phyloP scores from a whole-genome alignment of 2,797 vertebrate genomes.

The Cyclura pinguis region DNA sequence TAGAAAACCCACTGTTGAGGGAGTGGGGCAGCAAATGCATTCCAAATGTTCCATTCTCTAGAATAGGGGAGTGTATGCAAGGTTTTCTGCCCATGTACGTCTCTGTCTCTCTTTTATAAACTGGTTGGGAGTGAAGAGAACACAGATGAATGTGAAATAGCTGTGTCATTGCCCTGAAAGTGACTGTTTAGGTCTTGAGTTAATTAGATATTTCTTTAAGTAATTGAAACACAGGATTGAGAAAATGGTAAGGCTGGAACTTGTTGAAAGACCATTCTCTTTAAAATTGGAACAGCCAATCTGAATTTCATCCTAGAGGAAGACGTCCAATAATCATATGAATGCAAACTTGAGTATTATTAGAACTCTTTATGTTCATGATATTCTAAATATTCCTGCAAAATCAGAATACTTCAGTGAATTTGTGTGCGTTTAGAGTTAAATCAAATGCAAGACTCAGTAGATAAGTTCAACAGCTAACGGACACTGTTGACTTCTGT shows the following conservation, averaged over 20 bases:
- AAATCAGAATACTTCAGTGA: not conserved
- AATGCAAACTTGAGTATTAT: not conserved
- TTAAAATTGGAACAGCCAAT: not conserved
- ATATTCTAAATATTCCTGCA: not conserved
- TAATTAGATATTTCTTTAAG: not conserved
- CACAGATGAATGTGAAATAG: not conserved
- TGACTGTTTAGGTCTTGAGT: not conserved
- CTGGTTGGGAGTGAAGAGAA: not conserved
- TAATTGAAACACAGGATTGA: not conserved
- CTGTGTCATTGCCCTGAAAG: too few relatives aligned
- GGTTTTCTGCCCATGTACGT: not conserved
- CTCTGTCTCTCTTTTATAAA: not conserved
- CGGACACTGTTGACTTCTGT: not conserved
- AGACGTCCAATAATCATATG: not conserved
- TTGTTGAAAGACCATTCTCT: not conserved
- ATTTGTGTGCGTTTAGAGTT: not conserved
- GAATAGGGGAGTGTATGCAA: not conserved
- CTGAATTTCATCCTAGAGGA: not conserved
- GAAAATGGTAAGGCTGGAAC: not conserved
- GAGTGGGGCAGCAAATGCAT: not conserved
- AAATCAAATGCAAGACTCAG: not conserved
- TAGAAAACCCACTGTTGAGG: not conserved
- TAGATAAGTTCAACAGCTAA: not conserved
- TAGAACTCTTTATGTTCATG: not conserved
- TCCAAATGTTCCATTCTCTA: not conserved